Conservation (phyloP, 2,888 invertebrate genomes). For the Salpingus planirostris region DNA sequence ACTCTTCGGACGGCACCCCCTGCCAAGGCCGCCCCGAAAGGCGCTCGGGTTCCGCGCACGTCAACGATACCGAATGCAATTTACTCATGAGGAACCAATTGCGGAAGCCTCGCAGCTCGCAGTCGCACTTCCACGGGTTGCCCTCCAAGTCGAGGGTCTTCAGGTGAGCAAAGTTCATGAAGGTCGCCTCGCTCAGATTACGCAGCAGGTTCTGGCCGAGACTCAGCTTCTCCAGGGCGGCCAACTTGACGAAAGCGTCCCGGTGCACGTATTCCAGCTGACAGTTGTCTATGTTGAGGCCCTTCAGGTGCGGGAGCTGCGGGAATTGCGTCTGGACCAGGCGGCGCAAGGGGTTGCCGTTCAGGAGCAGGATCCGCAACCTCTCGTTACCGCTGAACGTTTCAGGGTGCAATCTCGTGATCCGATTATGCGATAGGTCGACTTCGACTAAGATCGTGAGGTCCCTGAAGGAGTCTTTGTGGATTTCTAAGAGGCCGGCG, state of each 20-base stretch:
- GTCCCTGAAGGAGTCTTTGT: constrained; percentile 78
- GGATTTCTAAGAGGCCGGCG: constrained; percentile 65
- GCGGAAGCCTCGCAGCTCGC: constrained; percentile 72
- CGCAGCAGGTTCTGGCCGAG: constrained; percentile 73
- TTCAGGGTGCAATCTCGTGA: constrained; percentile 63
- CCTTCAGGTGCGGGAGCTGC: constrained; percentile 67
- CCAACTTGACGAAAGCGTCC: constrained; percentile 67
- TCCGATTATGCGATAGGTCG: constrained; percentile 75
- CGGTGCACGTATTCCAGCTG: constrained; percentile 65
- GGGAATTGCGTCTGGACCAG: constrained; percentile 75
- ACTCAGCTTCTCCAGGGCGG: constrained; percentile 65
- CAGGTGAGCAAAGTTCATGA: constrained; percentile 64
- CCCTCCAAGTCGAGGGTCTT: constrained; percentile 74
- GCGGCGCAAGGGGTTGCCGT: constrained; percentile 70
- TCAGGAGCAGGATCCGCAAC: constrained; percentile 66
- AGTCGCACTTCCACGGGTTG: constrained; percentile 88
- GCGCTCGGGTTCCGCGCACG: constrained; percentile 62
- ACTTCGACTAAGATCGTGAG: constrained; percentile 79
- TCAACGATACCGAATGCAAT: constrained; percentile 59
- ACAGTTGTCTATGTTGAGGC: constrained; percentile 73
- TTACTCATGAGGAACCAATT: constrained; percentile 76
- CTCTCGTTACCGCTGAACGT: constrained; percentile 81
- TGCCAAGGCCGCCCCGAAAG: constrained; percentile 70
- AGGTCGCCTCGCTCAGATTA: constrained; percentile 55
- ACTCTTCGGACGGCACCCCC: constrained; percentile 61